phyloP scores from a whole-genome alignment of 1,140 invertebrate species.

The Drosophila orena region DNA sequence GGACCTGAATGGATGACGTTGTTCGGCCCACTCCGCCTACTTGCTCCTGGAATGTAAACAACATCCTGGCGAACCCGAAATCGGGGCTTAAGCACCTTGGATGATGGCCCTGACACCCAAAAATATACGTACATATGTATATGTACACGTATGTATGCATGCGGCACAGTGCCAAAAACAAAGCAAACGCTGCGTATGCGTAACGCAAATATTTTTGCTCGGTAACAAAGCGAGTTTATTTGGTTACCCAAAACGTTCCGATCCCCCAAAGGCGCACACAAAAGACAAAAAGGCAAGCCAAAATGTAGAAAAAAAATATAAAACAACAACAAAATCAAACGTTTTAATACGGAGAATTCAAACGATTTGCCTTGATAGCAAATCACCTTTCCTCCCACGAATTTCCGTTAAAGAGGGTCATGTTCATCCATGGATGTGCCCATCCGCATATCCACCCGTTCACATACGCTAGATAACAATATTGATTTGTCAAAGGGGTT shows the following conservation, averaged over 20 bases:
- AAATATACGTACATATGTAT: neutral
- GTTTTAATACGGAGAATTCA: slow-evolving; percentile 72
- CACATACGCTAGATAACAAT: slow-evolving; percentile 50
- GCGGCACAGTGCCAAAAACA: slow-evolving; percentile 24
- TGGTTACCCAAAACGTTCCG: slow-evolving; percentile 70
- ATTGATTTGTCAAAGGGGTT: slow-evolving; percentile 78
- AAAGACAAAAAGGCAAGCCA: slow-evolving; percentile 4
- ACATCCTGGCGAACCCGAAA: slow-evolving; percentile 43
- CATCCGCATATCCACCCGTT: slow-evolving; percentile 33
- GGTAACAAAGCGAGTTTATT: slow-evolving; percentile 76
- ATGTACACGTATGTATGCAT: neutral
- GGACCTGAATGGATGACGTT: neutral
- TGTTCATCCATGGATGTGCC: slow-evolving; percentile 15
- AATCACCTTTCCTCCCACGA: slow-evolving; percentile 30
- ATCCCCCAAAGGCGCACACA: slow-evolving; percentile 14
- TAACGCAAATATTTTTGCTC: slow-evolving; percentile 75
- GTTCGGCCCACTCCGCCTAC: slow-evolving; percentile 23
- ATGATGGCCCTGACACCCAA: slow-evolving; percentile 29
- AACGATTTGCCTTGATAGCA: slow-evolving; percentile 68
- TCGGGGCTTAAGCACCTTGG: slow-evolving; percentile 40
- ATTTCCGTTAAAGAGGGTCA: slow-evolving; percentile 26
- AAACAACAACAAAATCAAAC: slow-evolving; percentile 64
- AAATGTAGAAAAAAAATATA: no score
- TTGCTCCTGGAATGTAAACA: slow-evolving; percentile 38
- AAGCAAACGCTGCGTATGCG: slow-evolving; percentile 61